phyloP scores from a whole-genome alignment of 2,797 vertebrate species.

The Melanotaenia trifasciata region DNA sequence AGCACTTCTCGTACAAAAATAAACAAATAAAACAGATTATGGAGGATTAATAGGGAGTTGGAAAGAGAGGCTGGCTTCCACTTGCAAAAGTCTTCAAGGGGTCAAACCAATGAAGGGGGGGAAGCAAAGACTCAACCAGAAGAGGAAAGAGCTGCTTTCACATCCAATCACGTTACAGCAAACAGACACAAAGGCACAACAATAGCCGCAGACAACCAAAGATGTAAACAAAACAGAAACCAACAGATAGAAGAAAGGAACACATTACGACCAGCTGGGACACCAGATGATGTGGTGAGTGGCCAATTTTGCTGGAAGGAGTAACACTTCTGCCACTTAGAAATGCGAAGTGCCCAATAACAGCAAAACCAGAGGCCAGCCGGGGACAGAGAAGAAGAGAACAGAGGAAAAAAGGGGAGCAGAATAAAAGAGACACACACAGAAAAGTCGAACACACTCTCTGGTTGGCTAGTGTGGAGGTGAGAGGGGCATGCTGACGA shows the following conservation, averaged over 20 bases:
- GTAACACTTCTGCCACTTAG: slow-evolving; percentile 53
- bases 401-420: not conserved
- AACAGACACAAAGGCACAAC: slow-evolving; percentile 7
- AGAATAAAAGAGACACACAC: slow-evolving; percentile 46
- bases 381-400: slow-evolving; percentile 16
- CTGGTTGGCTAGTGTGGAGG: slow-evolving; percentile 57
- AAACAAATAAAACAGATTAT: slow-evolving; percentile 19
- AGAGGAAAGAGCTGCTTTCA: slow-evolving; percentile 6
- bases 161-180: slow-evolving; percentile 18
- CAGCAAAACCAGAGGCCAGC: slow-evolving; percentile 42
- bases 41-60: slow-evolving; percentile 15
- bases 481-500: slow-evolving; percentile 78
- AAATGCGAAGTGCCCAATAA: slow-evolving; percentile 45
- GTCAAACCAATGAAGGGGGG: slow-evolving; percentile 15
- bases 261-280: slow-evolving; percentile 21
- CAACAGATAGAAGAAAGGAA: slow-evolving; percentile 1
- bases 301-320: slow-evolving; percentile 23
- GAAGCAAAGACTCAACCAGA: slow-evolving; percentile 11
- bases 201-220: slow-evolving; percentile 34
- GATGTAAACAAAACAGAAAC: slow-evolving; percentile 26
- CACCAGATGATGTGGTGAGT: slow-evolving; percentile 18
- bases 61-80: slow-evolving; percentile 21
- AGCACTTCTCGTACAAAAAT: slow-evolving; percentile 26
- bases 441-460: slow-evolving; percentile 48
- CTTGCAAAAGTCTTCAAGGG: slow-evolving; percentile 13